phyloP scores from a whole-genome alignment of 2,797 vertebrate species.

The Sebastes aleutianus region DNA sequence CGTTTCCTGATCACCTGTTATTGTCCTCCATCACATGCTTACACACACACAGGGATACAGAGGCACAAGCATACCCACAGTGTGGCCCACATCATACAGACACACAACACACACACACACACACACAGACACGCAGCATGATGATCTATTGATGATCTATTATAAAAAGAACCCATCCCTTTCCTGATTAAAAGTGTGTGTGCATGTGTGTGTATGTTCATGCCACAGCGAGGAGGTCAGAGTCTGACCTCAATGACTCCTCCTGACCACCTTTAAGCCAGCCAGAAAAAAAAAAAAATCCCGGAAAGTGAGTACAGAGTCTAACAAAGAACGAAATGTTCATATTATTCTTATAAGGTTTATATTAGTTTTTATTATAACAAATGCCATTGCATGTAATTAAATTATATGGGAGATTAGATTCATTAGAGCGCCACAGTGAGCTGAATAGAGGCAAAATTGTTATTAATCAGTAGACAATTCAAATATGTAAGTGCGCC shows the following conservation, averaged over 20 bases:
- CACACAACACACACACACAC: slow-evolving; percentile 16
- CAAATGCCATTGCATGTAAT: neutral
- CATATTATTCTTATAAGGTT: neutral
- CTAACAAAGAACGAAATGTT: neutral
- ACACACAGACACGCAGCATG: slow-evolving; percentile 9
- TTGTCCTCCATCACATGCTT: slow-evolving; percentile 2
- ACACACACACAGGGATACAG: slow-evolving; percentile 3
- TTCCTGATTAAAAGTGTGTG: slow-evolving; percentile 50
- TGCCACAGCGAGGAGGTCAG: neutral
- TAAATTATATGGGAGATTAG: slow-evolving; percentile 13
- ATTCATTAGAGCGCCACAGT: neutral
- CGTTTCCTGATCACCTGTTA: slow-evolving; percentile 63
- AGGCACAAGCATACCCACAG: neutral
- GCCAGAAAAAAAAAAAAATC: slow-evolving; percentile 6
- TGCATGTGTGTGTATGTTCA: neutral
- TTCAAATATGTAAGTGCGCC: neutral
- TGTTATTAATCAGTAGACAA: neutral
- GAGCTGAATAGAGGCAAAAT: neutral
- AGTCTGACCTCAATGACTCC: slow-evolving; percentile 27
- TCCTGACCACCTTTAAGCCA: neutral
- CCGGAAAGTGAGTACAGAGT: neutral
- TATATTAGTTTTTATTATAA: neutral
- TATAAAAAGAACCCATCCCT: slow-evolving; percentile 44
- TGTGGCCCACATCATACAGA: neutral
- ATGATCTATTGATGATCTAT: slow-evolving; percentile 50